phyloP scores from a whole-genome alignment of 2,797 vertebrate genomes.

The Chrosomus eos region DNA sequence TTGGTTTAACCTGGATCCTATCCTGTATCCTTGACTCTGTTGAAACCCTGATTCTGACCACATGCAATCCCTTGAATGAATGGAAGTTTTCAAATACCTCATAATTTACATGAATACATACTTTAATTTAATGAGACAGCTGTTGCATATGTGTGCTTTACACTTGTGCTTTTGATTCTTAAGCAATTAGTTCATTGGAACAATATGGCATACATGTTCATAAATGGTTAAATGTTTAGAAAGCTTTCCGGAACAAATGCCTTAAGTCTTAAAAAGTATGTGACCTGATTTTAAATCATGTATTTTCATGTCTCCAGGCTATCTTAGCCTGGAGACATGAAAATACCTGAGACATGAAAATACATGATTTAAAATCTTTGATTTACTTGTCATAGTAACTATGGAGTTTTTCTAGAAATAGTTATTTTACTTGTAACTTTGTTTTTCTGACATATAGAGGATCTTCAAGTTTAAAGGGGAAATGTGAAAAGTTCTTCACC shows the following conservation, averaged over 20 bases:
- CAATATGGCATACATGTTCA: conserved; percentile 15
- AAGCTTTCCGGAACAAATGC: not conserved
- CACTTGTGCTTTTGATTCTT: conserved; percentile 26
- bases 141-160: conserved; percentile 34
- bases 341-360: not conserved
- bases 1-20: not conserved
- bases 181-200: conserved; percentile 34
- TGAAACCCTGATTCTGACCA: not conserved
- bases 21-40: not conserved
- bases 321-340: too few species aligned
- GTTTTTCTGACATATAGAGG: not conserved
- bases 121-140: conserved; percentile 13
- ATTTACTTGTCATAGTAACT: not conserved
- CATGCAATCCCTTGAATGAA: not conserved
- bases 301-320: too few species aligned
- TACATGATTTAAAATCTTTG: not conserved
- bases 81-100: not conserved
- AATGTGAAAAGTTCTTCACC: not conserved
- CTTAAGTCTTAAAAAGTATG: too few species aligned
- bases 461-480: not conserved
- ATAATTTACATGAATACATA: too few species aligned
- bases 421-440: not conserved
- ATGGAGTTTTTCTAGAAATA: not conserved
- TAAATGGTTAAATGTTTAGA: not conserved
- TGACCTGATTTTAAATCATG: too few species aligned